phyloP scores from a whole-genome alignment of 1,140 invertebrate species.

The Lepidostoma basale region DNA sequence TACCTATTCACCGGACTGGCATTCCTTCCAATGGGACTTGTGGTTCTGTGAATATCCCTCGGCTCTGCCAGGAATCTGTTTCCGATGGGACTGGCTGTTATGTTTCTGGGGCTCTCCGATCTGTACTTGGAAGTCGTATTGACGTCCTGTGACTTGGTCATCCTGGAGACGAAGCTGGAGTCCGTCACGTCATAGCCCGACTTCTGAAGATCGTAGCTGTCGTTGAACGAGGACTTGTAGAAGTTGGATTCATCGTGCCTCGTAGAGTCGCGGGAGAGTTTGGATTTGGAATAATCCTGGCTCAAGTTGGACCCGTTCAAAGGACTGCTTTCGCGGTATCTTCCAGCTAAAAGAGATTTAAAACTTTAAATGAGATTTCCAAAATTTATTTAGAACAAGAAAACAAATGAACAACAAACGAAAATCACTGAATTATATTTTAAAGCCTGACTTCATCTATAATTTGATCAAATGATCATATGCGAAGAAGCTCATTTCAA shows the following conservation, averaged over 20 bases:
- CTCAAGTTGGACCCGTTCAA: constrained; percentile 46
- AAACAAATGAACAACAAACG: no score
- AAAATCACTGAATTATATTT: no score
- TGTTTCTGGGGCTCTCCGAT: constrained; percentile 55
- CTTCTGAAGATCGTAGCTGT: constrained; percentile 50
- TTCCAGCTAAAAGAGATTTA: constrained; percentile 41
- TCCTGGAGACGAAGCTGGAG: constrained; percentile 52
- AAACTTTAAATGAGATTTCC: no score
- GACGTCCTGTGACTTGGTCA: constrained; percentile 52
- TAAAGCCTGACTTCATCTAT: no score
- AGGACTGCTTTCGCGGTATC: constrained; percentile 43
- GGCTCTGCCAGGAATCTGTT: constrained; percentile 58
- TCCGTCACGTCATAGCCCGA: constrained; percentile 57
- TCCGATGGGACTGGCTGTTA: constrained; percentile 58
- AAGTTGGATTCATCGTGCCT: constrained; percentile 49
- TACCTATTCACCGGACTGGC: constrained; percentile 60
- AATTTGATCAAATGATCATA: no score
- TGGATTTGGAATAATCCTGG: constrained; percentile 53
- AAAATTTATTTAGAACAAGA: no score
- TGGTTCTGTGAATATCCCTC: constrained; percentile 50
- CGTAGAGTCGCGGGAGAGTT: constrained; percentile 45
- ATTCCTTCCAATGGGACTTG: constrained; percentile 54
- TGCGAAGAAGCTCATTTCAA: no score
- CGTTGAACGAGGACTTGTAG: constrained; percentile 54
- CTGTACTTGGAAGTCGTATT: constrained; percentile 51